Evolutionary conservation across 2,888 invertebrate species (phyloP), one percentile per base, ranked within the genome.

Genomic region (Idaea dimidiata): DNA sequence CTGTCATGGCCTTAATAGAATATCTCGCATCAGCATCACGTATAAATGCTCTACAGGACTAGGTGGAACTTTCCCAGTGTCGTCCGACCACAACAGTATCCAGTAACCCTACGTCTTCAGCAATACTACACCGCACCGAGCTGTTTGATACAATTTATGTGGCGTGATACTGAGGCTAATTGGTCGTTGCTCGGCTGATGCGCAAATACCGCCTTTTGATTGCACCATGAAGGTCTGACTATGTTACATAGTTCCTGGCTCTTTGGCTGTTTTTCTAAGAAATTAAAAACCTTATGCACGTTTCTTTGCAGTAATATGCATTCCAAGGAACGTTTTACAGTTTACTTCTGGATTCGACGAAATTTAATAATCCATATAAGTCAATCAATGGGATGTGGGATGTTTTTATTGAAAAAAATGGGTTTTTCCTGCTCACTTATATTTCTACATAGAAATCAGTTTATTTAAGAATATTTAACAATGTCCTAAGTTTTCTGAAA

Each of bases 141-240:
- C 83, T 81, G 81, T 87, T 87, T 80, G 80, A 84, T 80, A 84
- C 83, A 88, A 88, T 89, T 88, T 87, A 89, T 85, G 85, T 82
- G 84, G 82, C 83, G 83, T 82, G 75, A 80, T 83, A 84, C 75
- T 76, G 79, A 72, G 76, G 81, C 84, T 89, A 88, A 89, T 89
- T 89, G 89, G 87, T 88, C 83, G 85, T 84, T 84, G 85, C 80
- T 79, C 74, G 80, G 79, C 77, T 72, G 77, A 77, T 78, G 81
- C 79, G 79, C 82, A 81, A 82, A 83, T 83, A 83, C 81, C 74
- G 83, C 81, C 78, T 82, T 84, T 83, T 86, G 85, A 88, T 88
- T 85, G 84, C 83, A 74, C 78, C 79, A 79, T 74, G 58, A 32
- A 43, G 43, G 10, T 43, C 43, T 43, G 14, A 43, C 10, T 43